phyloP scores from a whole-genome alignment of 2,113 vertebrate genomes.

The Crotalus viridis region DNA sequence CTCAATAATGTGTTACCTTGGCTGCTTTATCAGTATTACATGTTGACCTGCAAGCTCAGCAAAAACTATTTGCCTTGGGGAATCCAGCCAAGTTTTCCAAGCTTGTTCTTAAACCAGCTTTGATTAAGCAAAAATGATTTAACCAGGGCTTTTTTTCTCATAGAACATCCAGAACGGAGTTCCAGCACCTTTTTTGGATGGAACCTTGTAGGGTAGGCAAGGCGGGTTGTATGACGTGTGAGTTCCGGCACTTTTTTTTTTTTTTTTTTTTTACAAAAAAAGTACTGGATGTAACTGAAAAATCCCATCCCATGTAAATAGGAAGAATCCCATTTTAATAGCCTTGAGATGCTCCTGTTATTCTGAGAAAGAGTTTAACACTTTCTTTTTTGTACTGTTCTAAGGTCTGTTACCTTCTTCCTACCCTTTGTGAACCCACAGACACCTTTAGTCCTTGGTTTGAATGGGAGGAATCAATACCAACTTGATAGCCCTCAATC shows the following conservation, averaged over 20 bases:
- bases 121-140: slow-evolving; percentile 3
- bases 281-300: neutral
- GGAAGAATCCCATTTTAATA: neutral
- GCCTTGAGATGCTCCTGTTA: neutral
- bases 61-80: neutral
- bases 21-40: neutral
- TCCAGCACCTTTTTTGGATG: no score
- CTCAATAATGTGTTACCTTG: neutral
- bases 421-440: neutral
- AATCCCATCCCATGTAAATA: neutral
- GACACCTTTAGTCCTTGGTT: neutral
- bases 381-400: neutral
- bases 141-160: no score
- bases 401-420: neutral
- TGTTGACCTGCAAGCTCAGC: neutral
- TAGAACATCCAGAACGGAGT: no score
- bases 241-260: no score
- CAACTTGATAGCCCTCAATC: neutral
- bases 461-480: neutral
- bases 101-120: neutral
- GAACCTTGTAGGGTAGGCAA: no score
- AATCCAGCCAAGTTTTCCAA: slow-evolving; percentile 2
- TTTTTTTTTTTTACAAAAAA: no score
- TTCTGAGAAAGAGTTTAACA: neutral
- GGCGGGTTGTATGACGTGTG: no score